Base-by-base conservation (phyloP, 1,140 invertebrate genomes). In the Nylanderia fulva region DNA sequence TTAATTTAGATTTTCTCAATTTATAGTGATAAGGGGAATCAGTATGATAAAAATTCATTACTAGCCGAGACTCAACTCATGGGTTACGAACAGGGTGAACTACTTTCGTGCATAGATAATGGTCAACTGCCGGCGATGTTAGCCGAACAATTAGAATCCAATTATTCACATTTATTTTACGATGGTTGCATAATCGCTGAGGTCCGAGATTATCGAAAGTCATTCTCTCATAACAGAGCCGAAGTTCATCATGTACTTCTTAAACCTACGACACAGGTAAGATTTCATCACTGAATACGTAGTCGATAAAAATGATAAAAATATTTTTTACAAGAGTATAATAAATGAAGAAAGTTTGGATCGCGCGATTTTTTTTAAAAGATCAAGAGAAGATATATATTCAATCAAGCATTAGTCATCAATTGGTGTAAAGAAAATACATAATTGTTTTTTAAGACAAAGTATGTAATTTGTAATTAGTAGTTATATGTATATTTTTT, bases 141-240 rank as follows among this genome's bases (percentile, higher is more conserved):
- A 42, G 95, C 98, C 84, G 98, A 99, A 93, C 94, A 98, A 76
- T 93, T 99, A 61, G 98, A 98, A 92, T 96, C 96, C 75, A 96
- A 97, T 90, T 96, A 97, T 88, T 96, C 97, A 27, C 96, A 97
- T 93, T 95, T 99, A 27, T 99, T 98, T 95, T 98, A 99, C 92
- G 97, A 97, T 87, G 98, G 98, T 39, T 99, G 98, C 95, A 97
- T 99, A 63, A 97, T 99, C 91, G 97, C 97, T 86, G 98, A 99
- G 96, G 96, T 99, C 85, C 96, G 98, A 91, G 98, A 99, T 95
- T 98, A 98, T 93, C 96, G 98, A 87, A 97, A 98, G 94, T 96
- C 96, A 84, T 97, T 96, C 94, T 96, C 96, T 87, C 95, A 96
- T 90, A 95, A 93, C 88, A 97, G 96, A 89, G 86, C 87, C 24